Evolutionary conservation across 2,113 vertebrate genomes (phyloP).

Genomic region (Falcunculus frontatus): DNA sequence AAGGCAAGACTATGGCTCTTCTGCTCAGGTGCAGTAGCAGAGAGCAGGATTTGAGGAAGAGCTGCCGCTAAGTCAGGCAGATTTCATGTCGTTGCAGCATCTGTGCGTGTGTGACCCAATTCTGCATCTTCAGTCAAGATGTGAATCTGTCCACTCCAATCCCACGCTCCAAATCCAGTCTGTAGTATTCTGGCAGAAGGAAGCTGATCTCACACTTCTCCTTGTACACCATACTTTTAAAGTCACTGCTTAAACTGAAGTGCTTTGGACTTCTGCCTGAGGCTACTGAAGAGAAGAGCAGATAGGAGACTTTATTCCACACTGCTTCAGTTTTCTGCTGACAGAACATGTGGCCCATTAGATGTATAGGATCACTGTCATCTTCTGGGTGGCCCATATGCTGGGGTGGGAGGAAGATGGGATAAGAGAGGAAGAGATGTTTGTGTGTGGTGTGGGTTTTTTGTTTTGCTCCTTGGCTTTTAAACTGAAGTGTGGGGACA

Average conservation of each 20-base stretch:
- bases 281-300: constrained; percentile 12
- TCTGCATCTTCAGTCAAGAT: background rate
- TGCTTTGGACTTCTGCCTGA: constrained; percentile 16
- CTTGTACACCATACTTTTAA: background rate
- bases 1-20: background rate
- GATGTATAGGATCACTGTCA: background rate
- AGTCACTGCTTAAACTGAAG: background rate
- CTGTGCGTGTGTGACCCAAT: background rate
- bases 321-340: background rate
- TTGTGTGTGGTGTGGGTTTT: background rate
- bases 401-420: background rate
- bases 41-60: background rate
- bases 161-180: background rate
- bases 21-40: background rate
- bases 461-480: constrained; percentile 17
- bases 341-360: background rate
- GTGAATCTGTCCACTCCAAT: background rate
- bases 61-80: background rate
- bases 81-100: background rate
- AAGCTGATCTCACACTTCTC: background rate
- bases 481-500: background rate
- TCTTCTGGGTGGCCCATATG: constrained; percentile 35
- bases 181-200: background rate
- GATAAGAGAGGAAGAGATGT: background rate
- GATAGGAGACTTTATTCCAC: background rate